Evolutionary conservation across 2,113 vertebrate genomes (phyloP).

Genomic region (Campylomormyrus numenius): DNA sequence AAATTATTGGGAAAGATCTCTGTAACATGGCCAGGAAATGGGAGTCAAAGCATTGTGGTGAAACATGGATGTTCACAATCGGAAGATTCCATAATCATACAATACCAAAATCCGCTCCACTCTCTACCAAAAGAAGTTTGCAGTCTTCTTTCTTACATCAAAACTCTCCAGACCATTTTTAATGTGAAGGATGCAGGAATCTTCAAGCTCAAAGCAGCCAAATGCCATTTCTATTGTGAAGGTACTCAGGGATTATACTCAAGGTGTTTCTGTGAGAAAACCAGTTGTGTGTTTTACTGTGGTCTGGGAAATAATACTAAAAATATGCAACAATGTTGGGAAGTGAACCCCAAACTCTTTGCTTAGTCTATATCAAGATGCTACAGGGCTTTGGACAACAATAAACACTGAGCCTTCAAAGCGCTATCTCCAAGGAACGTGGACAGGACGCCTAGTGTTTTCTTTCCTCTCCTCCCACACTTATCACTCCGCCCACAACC

Average conservation of each 20-base stretch:
- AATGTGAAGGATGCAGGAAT: neutral
- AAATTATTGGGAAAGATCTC: neutral
- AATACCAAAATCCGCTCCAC: neutral
- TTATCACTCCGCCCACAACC: neutral
- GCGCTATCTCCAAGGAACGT: neutral
- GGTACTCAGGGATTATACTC: neutral
- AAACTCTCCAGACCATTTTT: neutral
- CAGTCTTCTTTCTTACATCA: neutral
- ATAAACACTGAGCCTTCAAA: conserved; percentile 34
- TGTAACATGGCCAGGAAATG: neutral
- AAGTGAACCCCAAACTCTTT: conserved; percentile 17
- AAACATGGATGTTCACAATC: neutral
- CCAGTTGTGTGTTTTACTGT: neutral
- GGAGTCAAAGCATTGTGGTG: neutral
- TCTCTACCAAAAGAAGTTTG: neutral
- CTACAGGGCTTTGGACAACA: conserved; percentile 16
- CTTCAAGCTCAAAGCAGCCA: neutral
- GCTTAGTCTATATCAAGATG: conserved; percentile 34
- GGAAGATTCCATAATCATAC: neutral
- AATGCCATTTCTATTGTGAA: neutral
- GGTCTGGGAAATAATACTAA: neutral
- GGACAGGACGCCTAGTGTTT: conserved; percentile 30
- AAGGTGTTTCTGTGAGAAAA: neutral
- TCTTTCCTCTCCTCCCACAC: conserved; percentile 3
- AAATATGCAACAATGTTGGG: conserved; percentile 23